phyloP scores from a whole-genome alignment of 2,113 vertebrate genomes.

The Toxotes jaculatrix region DNA sequence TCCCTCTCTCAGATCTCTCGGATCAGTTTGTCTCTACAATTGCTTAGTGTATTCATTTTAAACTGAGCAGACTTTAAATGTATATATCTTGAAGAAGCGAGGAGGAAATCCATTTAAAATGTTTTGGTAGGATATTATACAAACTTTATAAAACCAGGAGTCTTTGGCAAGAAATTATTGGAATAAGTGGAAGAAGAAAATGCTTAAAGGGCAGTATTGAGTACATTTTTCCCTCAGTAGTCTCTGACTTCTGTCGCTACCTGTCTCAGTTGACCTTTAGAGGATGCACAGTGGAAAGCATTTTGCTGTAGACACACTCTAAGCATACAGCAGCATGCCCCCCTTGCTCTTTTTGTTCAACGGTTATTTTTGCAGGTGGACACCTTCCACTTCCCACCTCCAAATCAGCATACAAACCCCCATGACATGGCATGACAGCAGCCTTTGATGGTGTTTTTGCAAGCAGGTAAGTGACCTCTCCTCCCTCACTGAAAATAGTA shows the following conservation, averaged over 20 bases:
- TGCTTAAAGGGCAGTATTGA: background rate
- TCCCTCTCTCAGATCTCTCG: slow-evolving; percentile 40
- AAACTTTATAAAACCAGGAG: background rate
- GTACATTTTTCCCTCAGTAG: background rate
- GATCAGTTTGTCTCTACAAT: background rate
- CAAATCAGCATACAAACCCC: slow-evolving; percentile 19
- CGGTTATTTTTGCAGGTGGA: slow-evolving; percentile 22
- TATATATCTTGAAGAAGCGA: background rate
- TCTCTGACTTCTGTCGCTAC: background rate
- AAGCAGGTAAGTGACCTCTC: slow-evolving; percentile 31
- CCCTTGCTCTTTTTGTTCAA: background rate
- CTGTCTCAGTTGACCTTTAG: background rate
- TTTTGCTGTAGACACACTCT: background rate
- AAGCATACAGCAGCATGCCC: background rate
- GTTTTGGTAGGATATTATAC: background rate
- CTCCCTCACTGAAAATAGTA: slow-evolving; percentile 35
- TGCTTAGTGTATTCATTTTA: background rate
- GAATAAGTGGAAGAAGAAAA: background rate
- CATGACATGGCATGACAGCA: slow-evolving; percentile 10
- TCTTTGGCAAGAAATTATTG: background rate
- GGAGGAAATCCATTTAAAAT: background rate
- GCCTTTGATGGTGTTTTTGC: slow-evolving; percentile 43
- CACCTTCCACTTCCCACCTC: background rate
- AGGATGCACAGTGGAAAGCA: background rate
- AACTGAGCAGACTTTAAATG: background rate